phyloP scores from a whole-genome alignment of 2,113 vertebrate species.

The Andinoacara biseriatus region DNA sequence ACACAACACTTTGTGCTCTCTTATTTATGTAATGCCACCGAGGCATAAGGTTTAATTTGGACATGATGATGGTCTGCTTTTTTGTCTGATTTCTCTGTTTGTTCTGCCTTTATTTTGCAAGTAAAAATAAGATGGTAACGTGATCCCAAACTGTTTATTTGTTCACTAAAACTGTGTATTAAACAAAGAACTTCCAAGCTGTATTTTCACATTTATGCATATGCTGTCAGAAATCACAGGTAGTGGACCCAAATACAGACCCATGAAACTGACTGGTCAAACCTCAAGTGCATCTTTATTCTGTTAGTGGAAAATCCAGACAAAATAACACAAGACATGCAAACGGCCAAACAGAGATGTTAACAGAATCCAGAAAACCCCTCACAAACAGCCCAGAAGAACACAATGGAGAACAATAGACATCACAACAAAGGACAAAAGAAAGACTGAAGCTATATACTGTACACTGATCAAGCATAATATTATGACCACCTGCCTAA shows the following conservation, averaged over 20 bases:
- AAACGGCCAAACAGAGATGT: background rate
- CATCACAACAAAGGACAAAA: background rate
- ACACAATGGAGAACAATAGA: background rate
- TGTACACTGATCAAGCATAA: background rate
- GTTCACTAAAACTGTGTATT: background rate
- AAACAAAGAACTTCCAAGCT: background rate
- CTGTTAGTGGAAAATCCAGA: background rate
- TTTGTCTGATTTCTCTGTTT: background rate
- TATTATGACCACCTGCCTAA: no score
- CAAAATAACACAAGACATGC: background rate
- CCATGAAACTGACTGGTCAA: no score
- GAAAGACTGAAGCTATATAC: background rate
- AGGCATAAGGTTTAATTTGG: background rate
- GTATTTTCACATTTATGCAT: conserved; percentile 14
- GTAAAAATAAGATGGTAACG: background rate
- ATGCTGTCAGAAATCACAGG: background rate
- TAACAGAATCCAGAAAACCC: background rate
- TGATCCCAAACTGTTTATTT: background rate
- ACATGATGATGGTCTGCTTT: background rate
- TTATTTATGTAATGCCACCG: background rate
- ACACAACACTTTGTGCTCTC: background rate
- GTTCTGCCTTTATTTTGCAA: background rate
- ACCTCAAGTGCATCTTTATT: background rate
- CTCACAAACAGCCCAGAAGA: background rate
- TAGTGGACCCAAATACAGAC: background rate